Base-by-base conservation (phyloP, 2,888 invertebrate species). In the Tupiocoris notatus region DNA sequence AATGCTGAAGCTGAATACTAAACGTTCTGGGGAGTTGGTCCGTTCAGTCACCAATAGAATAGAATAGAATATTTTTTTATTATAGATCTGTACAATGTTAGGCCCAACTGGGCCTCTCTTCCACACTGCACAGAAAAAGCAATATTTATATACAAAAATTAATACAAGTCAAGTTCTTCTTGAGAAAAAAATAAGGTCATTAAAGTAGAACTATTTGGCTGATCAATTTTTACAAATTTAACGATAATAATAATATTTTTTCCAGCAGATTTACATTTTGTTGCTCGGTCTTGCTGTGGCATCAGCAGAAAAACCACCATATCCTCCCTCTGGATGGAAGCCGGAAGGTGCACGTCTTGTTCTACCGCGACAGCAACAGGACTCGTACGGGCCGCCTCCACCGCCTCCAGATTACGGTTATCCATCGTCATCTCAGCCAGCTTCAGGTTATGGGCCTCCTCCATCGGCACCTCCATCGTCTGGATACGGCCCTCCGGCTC, bases 301-400 rank as follows among this genome's bases (percentile, higher is more conserved):
- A 1, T 61, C 62, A 62, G 73, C 62, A 2, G 73, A 73, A 0
- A 73, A 73, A 20, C 39, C 73, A 0, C 73, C 73, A 16, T 74
- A 74, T 57, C 74, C 74, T 18, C 75, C 75, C 0, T 75, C 75
- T 0, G 75, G 75, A 59, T 75, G 75, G 75, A 75, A 75, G 21
- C 75, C 75, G 6, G 22, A 58, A 16, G 75, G 75, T 18, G n/a
- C 56, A 2, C 75, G 23, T n/a, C 20, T 75, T 17, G 22, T 65
- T 2, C 75, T 66, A 0, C 75, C 75, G n/a, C 58, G 59, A 24
- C 22, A 65, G 24, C 65, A 75, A 24, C 22, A 75, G 58, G 58
- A 75, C 12, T 59, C 59, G 63, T 66, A 75, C 20, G 66, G 66
- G 9, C 56, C 65, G 1, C 75, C 75, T 7, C 64, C 57, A 25